Conservation (phyloP, 2,888 invertebrate genomes). For the Xanthorhoe spadicearia region DNA sequence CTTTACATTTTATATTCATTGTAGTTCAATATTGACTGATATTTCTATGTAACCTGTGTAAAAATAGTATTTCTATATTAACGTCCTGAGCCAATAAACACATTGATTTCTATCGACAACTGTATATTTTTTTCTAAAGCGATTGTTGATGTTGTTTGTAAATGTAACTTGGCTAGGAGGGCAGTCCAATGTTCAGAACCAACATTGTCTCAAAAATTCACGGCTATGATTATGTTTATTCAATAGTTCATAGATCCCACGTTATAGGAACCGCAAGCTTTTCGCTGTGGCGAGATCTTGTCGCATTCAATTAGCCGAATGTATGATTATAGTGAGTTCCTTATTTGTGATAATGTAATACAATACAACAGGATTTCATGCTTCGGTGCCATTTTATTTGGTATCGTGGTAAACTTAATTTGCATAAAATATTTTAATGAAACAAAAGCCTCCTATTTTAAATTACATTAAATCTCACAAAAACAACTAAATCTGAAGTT, state of each 20-base stretch:
- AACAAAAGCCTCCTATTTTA: not conserved
- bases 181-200: constrained; percentile 1
- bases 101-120: too few species aligned
- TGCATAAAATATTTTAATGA: not conserved
- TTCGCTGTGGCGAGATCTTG: constrained; percentile 44
- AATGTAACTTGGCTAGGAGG: not conserved
- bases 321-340: constrained; percentile 50
- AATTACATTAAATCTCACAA: not conserved
- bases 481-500: too few species aligned
- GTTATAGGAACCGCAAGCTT: constrained; percentile 49
- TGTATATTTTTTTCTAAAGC: too few species aligned
- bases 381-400: constrained; percentile 17
- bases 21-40: too few species aligned
- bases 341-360: constrained; percentile 50
- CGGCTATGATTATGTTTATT: constrained; percentile 51
- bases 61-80: too few species aligned
- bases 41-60: too few species aligned
- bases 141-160: not conserved
- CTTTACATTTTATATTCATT: too few species aligned
- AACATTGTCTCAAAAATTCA: constrained; percentile 58
- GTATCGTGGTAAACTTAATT: not conserved
- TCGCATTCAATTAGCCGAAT: constrained; percentile 49
- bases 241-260: constrained; percentile 29
- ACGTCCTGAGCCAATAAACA: too few species aligned
- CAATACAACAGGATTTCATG: constrained; percentile 44